Conservation (phyloP, 1,140 invertebrate genomes). For the Onthophagus taurus region DNA sequence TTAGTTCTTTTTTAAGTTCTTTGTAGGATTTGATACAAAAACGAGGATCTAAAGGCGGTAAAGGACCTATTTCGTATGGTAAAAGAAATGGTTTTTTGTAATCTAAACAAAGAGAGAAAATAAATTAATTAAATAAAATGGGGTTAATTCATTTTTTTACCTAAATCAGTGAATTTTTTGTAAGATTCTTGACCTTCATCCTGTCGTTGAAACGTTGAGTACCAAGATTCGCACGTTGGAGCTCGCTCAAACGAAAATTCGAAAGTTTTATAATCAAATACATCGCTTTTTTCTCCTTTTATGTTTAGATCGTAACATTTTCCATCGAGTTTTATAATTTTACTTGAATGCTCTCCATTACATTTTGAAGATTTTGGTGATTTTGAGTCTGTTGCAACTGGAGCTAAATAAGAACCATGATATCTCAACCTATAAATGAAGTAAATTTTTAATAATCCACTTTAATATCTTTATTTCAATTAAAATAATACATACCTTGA, state of each 20-base stretch:
- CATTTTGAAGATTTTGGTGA: slow-evolving; percentile 23
- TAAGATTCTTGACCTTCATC: slow-evolving; percentile 53
- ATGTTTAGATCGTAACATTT: slow-evolving; percentile 11
- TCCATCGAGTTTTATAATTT: slow-evolving; percentile 4
- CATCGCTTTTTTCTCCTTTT: not conserved
- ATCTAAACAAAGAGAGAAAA: slow-evolving; percentile 19
- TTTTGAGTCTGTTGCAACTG: slow-evolving; percentile 16
- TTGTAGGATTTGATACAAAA: slow-evolving; percentile 28
- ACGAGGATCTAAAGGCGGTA: slow-evolving; percentile 48
- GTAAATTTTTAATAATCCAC: slow-evolving; percentile 8
- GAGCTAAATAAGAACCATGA: slow-evolving; percentile 31
- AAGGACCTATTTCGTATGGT: slow-evolving; percentile 63
- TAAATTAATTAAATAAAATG: not conserved
- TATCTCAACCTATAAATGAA: slow-evolving; percentile 34
- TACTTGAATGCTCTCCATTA: slow-evolving; percentile 27
- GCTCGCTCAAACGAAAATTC: slow-evolving; percentile 67
- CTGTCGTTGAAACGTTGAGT: slow-evolving; percentile 63
- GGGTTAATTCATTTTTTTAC: slow-evolving; percentile 20
- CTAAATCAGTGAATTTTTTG: slow-evolving; percentile 40
- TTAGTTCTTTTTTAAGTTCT: slow-evolving; percentile 24
- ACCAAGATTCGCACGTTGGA: slow-evolving; percentile 65
- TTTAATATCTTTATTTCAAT: not conserved
- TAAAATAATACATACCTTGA: slow-evolving; percentile 33
- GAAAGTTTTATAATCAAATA: slow-evolving; percentile 38
- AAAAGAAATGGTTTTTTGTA: slow-evolving; percentile 50